Percentiles rank a stretch among this genome's conserved stretches.
These are phyloP conservation scores for Drosophila kuntzei DNA, from an alignment of 2,888 invertebrate genomes.

Conservation along the genomic window DNA sequence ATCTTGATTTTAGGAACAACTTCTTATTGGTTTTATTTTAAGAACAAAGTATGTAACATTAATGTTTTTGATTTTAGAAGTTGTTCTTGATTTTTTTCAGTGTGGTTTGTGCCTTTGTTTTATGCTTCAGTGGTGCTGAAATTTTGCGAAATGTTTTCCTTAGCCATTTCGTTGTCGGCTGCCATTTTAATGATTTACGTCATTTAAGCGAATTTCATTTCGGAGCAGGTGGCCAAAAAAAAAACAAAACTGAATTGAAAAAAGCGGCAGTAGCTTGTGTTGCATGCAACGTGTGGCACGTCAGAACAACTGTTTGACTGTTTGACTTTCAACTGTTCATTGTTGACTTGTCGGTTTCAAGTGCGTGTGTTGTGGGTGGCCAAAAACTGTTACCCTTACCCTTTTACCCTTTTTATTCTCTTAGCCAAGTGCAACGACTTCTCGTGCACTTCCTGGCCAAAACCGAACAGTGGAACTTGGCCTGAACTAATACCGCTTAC, in stretches of 20 bases:
- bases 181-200: slow-evolving; percentile 76
- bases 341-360: slow-evolving; percentile 36
- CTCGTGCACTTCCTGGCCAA: slow-evolving; percentile 32
- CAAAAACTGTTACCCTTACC: not conserved
- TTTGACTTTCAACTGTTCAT: not conserved
- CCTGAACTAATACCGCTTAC: slow-evolving; percentile 76
- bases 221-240: slow-evolving; percentile 43
- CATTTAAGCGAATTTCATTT: slow-evolving; percentile 62
- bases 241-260: not conserved
- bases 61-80: no score
- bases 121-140: slow-evolving; percentile 75
- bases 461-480: slow-evolving; percentile 29
- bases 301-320: slow-evolving; percentile 60
- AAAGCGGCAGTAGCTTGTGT: slow-evolving; percentile 6
- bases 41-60: no score
- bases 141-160: slow-evolving; percentile 76
- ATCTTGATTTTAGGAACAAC: no score
- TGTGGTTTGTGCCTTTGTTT: slow-evolving; percentile 51
- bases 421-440: slow-evolving; percentile 56
- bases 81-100: no score
- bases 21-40: no score
- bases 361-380: slow-evolving; percentile 35
- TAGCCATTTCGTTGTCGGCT: slow-evolving; percentile 66
- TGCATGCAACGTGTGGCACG: slow-evolving; percentile 24
- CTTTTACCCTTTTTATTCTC: not conserved